phyloP scores from a whole-genome alignment of 1,140 invertebrate genomes.

The fruit fly (Drosophila melanogaster) region Release_6_plus_ISO1_MT NT_033779.5:126501-127000 shows the following conservation, averaged over 20 bases:
- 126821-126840: constrained; percentile 13
- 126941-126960: constrained; percentile 15
- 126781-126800: constrained; percentile 56
- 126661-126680: constrained; percentile 7
- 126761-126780: constrained; percentile 13
- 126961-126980: constrained; percentile 34
- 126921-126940: background rate
- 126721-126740: constrained; percentile 9
- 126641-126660: constrained; percentile 1
- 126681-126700: constrained; percentile 30
- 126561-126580: background rate
- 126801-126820: constrained; percentile 1
- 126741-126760: constrained; percentile 15
- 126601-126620: background rate
- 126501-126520: background rate
- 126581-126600: constrained; percentile 3
- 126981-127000: constrained; percentile 32
- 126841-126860: constrained; percentile 19
- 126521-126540: background rate
- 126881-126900: background rate
- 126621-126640: background rate
- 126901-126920: constrained; percentile 6
- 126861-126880: constrained; percentile 4
- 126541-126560: background rate
- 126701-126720: constrained; percentile 35